A percentile compares a stretch with the other conserved stretches of the same genome.
These are phyloP conservation scores for Propithecus deckenii DNA, from an alignment of 2,797 vertebrate species.

Conservation along the genomic window DNA sequence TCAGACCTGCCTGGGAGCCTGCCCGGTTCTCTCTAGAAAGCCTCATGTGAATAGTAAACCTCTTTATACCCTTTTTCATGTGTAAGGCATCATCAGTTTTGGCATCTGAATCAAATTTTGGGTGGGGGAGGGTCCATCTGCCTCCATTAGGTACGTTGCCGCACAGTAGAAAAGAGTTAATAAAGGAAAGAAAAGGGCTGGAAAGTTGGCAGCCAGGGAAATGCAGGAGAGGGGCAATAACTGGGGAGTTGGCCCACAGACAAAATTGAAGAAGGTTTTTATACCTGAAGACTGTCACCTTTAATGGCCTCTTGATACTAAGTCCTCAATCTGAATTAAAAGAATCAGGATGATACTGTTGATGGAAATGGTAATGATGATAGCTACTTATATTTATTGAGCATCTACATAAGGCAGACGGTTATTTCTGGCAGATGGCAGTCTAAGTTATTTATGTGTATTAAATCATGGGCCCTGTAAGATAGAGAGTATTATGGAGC, in stretches of 20 bases:
- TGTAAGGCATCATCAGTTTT: background rate
- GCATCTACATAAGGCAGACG: background rate
- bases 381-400: background rate
- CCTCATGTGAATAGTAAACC: background rate
- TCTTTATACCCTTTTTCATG: background rate
- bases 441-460: background rate
- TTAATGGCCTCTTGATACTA: background rate
- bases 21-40: background rate
- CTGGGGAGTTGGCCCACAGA: background rate
- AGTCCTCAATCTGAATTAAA: background rate
- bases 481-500: background rate
- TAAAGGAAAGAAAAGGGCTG: background rate
- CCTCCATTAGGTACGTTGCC: background rate
- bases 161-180: background rate
- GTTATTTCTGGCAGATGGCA: background rate
- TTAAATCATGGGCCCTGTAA: background rate
- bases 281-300: background rate
- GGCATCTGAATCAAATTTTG: background rate
- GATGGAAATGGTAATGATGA: background rate
- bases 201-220: background rate
- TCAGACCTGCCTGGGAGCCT: background rate
- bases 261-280: background rate
- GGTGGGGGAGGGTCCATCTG: background rate
- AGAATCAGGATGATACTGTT: background rate
- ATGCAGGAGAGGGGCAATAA: background rate